phyloP scores from a whole-genome alignment of 2,113 vertebrate genomes.

The Perca fluviatilis region DNA sequence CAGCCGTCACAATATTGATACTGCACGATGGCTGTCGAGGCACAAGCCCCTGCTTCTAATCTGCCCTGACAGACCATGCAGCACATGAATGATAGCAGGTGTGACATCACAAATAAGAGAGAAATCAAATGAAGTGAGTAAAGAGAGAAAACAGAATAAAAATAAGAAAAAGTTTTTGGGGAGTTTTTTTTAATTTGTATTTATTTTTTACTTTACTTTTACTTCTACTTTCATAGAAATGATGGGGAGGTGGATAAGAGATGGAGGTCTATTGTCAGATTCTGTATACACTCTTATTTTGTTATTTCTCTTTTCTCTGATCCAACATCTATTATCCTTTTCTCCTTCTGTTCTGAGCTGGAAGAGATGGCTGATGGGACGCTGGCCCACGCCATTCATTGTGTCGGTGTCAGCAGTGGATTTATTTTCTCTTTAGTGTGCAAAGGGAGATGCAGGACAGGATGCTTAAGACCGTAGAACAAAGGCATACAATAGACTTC shows the following conservation, averaged over 20 bases:
- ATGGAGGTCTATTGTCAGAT: constrained; percentile 48
- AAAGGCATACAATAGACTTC: constrained; percentile 79
- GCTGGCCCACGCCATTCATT: constrained; percentile 62
- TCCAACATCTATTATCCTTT: constrained; percentile 61
- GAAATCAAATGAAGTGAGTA: constrained; percentile 69
- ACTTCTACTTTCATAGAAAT: constrained; percentile 25
- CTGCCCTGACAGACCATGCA: constrained; percentile 81
- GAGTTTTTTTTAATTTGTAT: constrained; percentile 7
- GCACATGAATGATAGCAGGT: constrained; percentile 81
- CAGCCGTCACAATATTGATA: constrained; percentile 87
- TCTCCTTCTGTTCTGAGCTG: constrained; percentile 48
- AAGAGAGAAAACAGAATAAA: constrained; percentile 59
- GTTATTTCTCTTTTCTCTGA: constrained; percentile 40
- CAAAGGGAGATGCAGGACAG: constrained; percentile 67
- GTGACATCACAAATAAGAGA: constrained; percentile 83
- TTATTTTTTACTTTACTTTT: constrained; percentile 29
- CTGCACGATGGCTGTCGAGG: constrained; percentile 85
- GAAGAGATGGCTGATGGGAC: constrained; percentile 70
- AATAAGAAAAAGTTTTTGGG: constrained; percentile 58
- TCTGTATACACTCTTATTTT: constrained; percentile 9
- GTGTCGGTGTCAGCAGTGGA: constrained; percentile 66
- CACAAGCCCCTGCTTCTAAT: constrained; percentile 81
- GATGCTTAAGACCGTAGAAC: constrained; percentile 72
- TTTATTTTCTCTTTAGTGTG: constrained; percentile 76
- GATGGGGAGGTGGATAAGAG: constrained; percentile 35